Evolutionary conservation across 2,797 vertebrate species (phyloP), one percentile per base, ranked within the genome.

Genomic region (Gymnoscopelus microlampas): DNA sequence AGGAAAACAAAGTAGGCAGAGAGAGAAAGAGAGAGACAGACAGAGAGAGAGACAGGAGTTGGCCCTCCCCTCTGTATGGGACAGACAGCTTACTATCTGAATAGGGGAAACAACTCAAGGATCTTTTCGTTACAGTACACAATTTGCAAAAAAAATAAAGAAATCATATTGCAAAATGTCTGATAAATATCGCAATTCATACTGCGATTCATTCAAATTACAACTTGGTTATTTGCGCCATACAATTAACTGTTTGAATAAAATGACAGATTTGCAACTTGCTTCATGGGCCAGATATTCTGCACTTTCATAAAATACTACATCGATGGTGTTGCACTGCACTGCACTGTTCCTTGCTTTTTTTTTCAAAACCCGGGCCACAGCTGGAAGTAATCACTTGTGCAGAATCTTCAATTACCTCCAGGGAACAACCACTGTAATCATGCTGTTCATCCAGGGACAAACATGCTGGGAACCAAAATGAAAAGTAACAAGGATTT

Each of bases 381-480:
- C 93, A 93, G 88, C 91, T 93, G 90, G 74, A 84, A 86, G 77
- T 69, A 86, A 92, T 93, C 86, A 87, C 72, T 50, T 39, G 66
- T 76, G 82, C 77, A 74, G 80, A 87, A 88, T 92, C 89, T 90
- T 87, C 77, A 90, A 87, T 87, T 88, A 87, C 68, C 75, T 68
- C 39, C 69, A 60, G 70, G 68, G 73, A 85, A 74, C 85, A 87
- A 88, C 89, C 80, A 80, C 82, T 77, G 70, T 85, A 86, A 84
- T 86, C 75, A 86, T 48, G 80, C 66, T 78, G 67, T 26, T 64
- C 73, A 70, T 76, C 54, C 49, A 63, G 78, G 76, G 66, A 51
- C 64, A 81, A 70, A 66, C 75, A 60, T 76, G 73, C 78, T 66
- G 74, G 76, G 66, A 76, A 66, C 62, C 70, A 50, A 58, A 66